Evolutionary conservation across 2,797 vertebrate species (phyloP), one percentile per base, ranked within the genome.

Genomic region (Scleropages formosus): DNA sequence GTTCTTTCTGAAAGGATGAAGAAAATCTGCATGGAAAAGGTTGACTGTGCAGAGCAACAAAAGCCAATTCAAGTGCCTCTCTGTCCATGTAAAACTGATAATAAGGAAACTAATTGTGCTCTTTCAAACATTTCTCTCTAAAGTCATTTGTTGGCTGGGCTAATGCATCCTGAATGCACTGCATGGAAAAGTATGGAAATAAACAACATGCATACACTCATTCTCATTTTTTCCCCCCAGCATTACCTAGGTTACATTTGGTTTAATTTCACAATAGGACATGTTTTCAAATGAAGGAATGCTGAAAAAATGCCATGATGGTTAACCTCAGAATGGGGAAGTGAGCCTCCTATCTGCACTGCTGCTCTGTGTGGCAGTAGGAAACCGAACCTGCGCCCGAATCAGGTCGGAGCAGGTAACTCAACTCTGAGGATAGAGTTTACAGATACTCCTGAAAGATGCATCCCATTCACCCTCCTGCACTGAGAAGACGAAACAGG

Each of bases 1-100:
- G 94, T 77, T 94, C 92, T 89, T 91, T 98, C 98, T 99, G 93
- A 70, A 93, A 86, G 22, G 58, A 44, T 87, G 26, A 76, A 46
- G 44, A 15, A 56, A 70, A 70, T 27, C 12, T 49, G 16, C 49
- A 69, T 49, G 66, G 22, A 66, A 66, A 39, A 39, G 39, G 31
- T 58, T 58, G 53, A 58, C 3, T n/a, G 53, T 58, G 53, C n/a
- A 18, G 3, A 58, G 58, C 13, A 58, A 13, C 12, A 16, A 63
- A 20, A 61, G 15, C n/a, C n/a, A n/a, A 39, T 39, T 39, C 31
- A 39, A 39, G 31, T 39, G 31, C 31, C 31, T 39, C 6, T 12
- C 53, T 18, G 53, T 56, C 2, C 53, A 56, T 18, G 11, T 53
- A 56, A 18, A 18, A 53, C 53, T 56, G 11, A 12, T 56, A 18